Conservation (phyloP, 2,797 vertebrate species). For the Molothrus aeneus region DNA sequence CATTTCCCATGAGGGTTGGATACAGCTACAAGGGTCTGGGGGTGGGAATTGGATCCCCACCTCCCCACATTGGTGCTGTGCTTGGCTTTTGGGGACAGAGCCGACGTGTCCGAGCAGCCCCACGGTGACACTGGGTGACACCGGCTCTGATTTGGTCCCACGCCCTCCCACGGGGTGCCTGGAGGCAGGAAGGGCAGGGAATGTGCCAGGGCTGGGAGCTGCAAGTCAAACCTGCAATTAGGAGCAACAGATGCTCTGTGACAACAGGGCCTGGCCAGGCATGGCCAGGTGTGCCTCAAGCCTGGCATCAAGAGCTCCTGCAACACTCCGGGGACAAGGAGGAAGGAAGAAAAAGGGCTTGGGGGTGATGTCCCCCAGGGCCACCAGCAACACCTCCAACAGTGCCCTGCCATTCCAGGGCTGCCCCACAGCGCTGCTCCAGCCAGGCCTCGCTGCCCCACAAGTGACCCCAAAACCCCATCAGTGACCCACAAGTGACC, state of each 20-base stretch:
- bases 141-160: fast-evolving
- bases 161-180: fast-evolving
- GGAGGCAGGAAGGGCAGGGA: neutral
- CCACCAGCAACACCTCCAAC: neutral
- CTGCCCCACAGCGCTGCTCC: neutral
- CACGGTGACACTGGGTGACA: fast-evolving
- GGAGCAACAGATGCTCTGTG: neutral
- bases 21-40: too few species aligned
- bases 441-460: neutral
- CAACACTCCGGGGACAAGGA: neutral
- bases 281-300: fast-evolving
- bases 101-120: fast-evolving
- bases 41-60: fast-evolving
- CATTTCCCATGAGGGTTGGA: fast-evolving
- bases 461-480: neutral
- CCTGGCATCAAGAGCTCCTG: neutral
- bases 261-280: neutral
- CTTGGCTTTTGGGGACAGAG: neutral
- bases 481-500: neutral
- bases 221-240: neutral
- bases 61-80: fast-evolving
- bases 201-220: neutral
- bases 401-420: neutral
- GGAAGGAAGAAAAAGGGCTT: neutral
- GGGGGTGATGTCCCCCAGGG: neutral